Evolutionary conservation across 2,888 invertebrate genomes (phyloP).

Genomic region (Leistus spinibarbis): DNA sequence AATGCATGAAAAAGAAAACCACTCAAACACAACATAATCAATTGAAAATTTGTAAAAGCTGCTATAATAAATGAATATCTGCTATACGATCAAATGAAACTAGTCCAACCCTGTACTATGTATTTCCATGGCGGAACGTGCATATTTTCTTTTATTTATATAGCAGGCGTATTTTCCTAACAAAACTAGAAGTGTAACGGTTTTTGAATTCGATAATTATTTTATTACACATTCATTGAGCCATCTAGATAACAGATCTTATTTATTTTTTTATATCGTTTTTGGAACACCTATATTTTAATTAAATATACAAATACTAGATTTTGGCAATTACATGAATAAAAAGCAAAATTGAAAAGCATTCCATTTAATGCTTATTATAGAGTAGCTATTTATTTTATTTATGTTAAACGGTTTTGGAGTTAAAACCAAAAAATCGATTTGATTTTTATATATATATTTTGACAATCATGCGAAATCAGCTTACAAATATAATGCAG

Average conservation of each 20-base stretch:
- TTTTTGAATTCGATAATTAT: not conserved
- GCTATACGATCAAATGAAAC: not conserved
- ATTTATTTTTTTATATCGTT: slow-evolving; percentile 9
- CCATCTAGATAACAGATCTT: slow-evolving; percentile 18
- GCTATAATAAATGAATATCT: no score
- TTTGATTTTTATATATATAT: no score
- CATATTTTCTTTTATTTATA: not conserved
- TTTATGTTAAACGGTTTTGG: not conserved
- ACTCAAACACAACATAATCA: no score
- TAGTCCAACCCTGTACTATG: not conserved
- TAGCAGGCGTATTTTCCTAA: not conserved
- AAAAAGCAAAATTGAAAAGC: slow-evolving; percentile 22
- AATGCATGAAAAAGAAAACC: no score
- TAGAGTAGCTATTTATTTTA: not conserved
- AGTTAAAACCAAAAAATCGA: not conserved
- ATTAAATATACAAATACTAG: slow-evolving; percentile 38
- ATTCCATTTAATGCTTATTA: slow-evolving; percentile 3
- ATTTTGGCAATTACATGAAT: slow-evolving; percentile 38
- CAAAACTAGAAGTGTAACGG: not conserved
- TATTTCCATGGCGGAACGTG: not conserved
- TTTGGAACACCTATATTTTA: slow-evolving; percentile 24
- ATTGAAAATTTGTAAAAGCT: no score
- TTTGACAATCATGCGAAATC: not conserved
- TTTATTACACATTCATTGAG: slow-evolving; percentile 17
- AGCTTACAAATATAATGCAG: not conserved